A percentile compares a stretch with the other conserved stretches of the same genome.
Evolutionary conservation across 2,797 vertebrate genomes (phyloP).

Genomic region (Chelon auratus): DNA sequence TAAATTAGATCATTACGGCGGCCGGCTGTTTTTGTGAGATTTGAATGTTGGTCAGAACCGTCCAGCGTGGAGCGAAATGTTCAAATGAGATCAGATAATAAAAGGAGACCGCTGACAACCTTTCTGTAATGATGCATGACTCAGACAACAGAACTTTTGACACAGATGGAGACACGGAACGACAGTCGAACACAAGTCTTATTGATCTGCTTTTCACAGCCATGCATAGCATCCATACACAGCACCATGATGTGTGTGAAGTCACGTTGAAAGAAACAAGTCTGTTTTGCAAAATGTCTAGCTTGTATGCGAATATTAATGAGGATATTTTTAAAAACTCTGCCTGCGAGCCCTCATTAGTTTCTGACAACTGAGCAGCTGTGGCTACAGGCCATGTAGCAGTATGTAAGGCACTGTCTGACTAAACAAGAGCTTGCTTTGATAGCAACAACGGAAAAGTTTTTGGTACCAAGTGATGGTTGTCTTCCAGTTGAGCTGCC

Average conservation of each 20-base stretch:
- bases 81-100: constrained; percentile 25
- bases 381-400: constrained; percentile 29
- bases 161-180: constrained; percentile 11
- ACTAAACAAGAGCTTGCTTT: constrained; percentile 12
- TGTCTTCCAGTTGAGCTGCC: constrained; percentile 68
- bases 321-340: constrained; percentile 55
- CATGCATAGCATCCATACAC: neutral
- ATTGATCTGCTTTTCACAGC: constrained; percentile 33
- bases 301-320: constrained; percentile 51
- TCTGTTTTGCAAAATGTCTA: constrained; percentile 27
- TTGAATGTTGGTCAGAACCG: constrained; percentile 25
- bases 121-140: constrained; percentile 46
- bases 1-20: constrained; percentile 42
- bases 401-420: constrained; percentile 16
- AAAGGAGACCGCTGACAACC: constrained; percentile 12
- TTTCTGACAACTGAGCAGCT: constrained; percentile 43
- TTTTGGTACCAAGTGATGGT: constrained; percentile 18
- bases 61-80: constrained; percentile 33
- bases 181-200: neutral
- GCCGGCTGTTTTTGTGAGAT: constrained; percentile 18
- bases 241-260: neutral
- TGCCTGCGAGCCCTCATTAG: constrained; percentile 50
- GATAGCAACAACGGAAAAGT: constrained; percentile 5
- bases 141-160: constrained; percentile 24
- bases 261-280: constrained; percentile 12